Evolutionary conservation across 2,888 invertebrate species (phyloP), one percentile per base, ranked within the genome.

Genomic region (Apodemia zela): DNA sequence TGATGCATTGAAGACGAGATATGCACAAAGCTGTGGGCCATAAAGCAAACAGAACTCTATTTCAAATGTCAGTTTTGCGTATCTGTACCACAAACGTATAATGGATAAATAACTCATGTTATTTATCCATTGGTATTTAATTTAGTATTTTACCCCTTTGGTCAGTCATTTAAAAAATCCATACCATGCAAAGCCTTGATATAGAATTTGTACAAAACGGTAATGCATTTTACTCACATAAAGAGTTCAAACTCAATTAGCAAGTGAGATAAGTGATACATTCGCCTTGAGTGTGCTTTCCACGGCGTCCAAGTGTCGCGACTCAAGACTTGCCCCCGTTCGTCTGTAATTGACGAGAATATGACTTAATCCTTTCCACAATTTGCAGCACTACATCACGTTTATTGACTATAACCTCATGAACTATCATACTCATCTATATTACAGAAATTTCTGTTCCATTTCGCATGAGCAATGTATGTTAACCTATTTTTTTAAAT

Each of bases 321-420:
- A 87, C 84, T 75, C 82, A 63, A 75, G 82, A 85, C 84, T 87
- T 87, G 89, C 77, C 84, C 87, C 75, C 87, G 85, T 89, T 89
- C 85, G 78, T 72, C 80, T 74, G 78, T 78, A 81, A 85, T 84
- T 84, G 79, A 80, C 80, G 82, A 75, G 76, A 80, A 80, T 82
- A 81, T 81, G 81, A 82, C 81, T 83, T 86, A 87, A 88, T 88
- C 85, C 86, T 82, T 86, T 85, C 81, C 83, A 82, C 78, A 81
- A 84, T 82, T 80, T 78, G 76, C 76, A 76, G 70, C 71, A 69
- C 68, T 72, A 69, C 71, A 76, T 74, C 72, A 76, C 72, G 74
- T 72, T 72, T 79, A 80, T 81, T 81, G 77, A 79, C 75, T 75
- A 80, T 84, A 84, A 85, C 79, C 76, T 83, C 85, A 72, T 71